Base-by-base conservation (phyloP, 2,888 invertebrate genomes). In the Blomia tropicalis region DNA sequence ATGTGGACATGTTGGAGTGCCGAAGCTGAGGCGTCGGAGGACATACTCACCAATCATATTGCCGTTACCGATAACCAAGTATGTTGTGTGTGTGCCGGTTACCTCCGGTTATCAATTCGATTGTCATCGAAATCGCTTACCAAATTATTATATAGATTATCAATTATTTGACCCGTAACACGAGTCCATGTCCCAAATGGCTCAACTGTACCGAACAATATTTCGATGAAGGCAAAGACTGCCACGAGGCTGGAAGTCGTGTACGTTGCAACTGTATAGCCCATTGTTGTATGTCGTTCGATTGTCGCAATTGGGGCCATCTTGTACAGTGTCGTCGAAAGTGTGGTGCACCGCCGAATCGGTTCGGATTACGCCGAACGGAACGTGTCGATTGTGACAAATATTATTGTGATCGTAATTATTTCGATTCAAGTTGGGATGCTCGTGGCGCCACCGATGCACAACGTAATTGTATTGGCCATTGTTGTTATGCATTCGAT, bases 201-300 rank as follows among this genome's bases (percentile, higher is more conserved):
- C 19, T 62, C 3, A 62, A 62, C 41, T 62, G 62, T 23, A 62
- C 62, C 1, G 56, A 27, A 5, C 17, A 29, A 14, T 54, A 43
- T 31, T 62, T 62, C 36, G 62, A 62, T 30, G 62, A 62, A 23
- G 62, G 62, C 44, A 62, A 62, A 36, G 62, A 62, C 29, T 62
- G 62, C 17, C 41, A 54, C 53, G 60, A 53, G 2, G 30, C 32
- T 14, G 29, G 54, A 4, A 31, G 23, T 36, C 56, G 56, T 22
- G 29, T 19, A 19, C 25, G 22, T 29, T 62, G 62, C 25, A 62
- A 54, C 44, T 62, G 62, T 30, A 62, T 62, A 5, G 62, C 62
- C 14, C 62, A 62, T 31, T 62, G 62, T 43, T 62, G 62, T 43
- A 19, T 56, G 17, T 54, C 62, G 11, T 62, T 62, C 23, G 62